Conservation (phyloP, 2,113 vertebrate genomes). For the Poecile atricapillus region DNA sequence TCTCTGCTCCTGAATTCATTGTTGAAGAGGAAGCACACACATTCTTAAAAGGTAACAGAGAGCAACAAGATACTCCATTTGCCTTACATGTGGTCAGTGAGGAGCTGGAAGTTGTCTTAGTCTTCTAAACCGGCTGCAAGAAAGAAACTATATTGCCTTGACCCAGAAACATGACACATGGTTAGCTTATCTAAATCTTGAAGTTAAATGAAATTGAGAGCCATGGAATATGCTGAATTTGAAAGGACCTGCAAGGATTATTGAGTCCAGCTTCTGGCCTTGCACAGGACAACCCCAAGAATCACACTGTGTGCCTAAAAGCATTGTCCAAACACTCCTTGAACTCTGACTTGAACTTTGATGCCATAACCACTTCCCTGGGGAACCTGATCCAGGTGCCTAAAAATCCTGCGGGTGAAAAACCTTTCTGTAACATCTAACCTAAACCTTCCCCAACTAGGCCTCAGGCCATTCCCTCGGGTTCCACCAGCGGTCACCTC, state of each 20-base stretch:
- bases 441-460: neutral
- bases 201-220: neutral
- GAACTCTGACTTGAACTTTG: neutral
- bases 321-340: neutral
- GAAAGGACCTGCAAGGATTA: neutral
- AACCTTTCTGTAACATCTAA: neutral
- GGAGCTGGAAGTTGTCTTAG: neutral
- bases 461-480: neutral
- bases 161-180: neutral
- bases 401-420: neutral
- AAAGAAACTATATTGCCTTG: neutral
- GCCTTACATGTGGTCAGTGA: neutral
- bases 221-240: neutral
- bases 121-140: neutral
- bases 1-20: neutral
- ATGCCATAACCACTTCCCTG: neutral
- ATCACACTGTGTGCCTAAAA: neutral
- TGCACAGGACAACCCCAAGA: neutral
- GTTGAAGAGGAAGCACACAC: neutral
- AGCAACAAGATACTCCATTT: neutral
- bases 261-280: neutral
- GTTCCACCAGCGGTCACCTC: too few species aligned
- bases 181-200: neutral
- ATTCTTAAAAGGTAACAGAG: neutral
- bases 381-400: neutral